Conservation (phyloP, 2,113 vertebrate species). For the Chloropsis cyanopogon region DNA sequence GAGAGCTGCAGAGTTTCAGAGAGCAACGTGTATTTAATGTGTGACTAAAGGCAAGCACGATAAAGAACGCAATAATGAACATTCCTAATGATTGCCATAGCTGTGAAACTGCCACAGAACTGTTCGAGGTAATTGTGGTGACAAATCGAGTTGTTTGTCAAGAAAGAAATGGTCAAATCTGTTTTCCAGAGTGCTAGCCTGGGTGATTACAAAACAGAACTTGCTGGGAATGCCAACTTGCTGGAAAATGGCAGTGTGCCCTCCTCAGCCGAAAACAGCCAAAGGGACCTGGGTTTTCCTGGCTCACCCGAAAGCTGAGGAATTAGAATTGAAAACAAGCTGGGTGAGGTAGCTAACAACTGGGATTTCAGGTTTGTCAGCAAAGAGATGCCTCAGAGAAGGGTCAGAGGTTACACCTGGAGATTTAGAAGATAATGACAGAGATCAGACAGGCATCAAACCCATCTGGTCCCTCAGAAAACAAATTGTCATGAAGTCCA, state of each 20-base stretch:
- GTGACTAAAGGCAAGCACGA: not conserved
- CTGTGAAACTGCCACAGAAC: not conserved
- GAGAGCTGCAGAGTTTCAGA: not conserved
- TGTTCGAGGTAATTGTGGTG: not conserved
- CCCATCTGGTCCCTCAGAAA: not conserved
- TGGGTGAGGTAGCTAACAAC: not conserved
- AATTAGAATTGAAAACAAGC: not conserved
- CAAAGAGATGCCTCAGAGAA: not conserved
- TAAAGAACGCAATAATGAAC: not conserved
- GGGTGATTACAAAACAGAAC: conserved; percentile 36
- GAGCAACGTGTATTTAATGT: not conserved
- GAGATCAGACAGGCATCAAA: not conserved
- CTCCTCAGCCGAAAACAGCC: not conserved
- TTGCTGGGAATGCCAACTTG: not conserved
- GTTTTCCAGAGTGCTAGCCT: conserved; percentile 1
- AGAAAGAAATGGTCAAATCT: conserved; percentile 27
- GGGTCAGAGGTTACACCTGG: conserved; percentile 31
- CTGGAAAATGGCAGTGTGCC: conserved; percentile 19
- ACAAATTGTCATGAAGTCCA: not conserved
- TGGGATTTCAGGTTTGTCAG: conserved; percentile 42
- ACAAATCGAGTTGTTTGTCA: not conserved
- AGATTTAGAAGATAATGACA: not conserved
- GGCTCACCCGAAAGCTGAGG: not conserved
- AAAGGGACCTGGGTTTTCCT: not conserved
- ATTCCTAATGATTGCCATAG: not conserved